phyloP scores from a whole-genome alignment of 2,888 invertebrate genomes.

The Callimorpha dominula region DNA sequence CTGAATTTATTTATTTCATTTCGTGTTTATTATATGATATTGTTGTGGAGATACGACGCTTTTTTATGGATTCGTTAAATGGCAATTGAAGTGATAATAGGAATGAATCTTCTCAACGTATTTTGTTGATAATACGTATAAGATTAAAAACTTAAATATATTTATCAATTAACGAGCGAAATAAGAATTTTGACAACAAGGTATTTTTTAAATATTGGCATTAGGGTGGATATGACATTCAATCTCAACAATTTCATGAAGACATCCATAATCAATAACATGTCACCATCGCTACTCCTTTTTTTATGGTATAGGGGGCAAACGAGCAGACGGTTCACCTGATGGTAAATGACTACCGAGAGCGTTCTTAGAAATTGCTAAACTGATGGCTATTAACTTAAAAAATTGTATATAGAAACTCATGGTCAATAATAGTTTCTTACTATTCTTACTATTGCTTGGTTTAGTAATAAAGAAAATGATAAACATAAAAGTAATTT shows the following conservation, averaged over 20 bases:
- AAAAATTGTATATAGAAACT: no score
- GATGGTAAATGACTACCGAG: no score
- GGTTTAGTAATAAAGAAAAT: no score
- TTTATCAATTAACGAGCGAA: neutral
- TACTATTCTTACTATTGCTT: no score
- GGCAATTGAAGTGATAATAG: conserved; percentile 4
- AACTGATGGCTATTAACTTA: no score
- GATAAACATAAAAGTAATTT: no score
- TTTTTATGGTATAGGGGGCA: no score
- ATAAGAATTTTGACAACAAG: neutral
- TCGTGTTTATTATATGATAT: conserved; percentile 63
- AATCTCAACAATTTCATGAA: neutral
- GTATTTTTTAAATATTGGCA: neutral
- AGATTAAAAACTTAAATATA: neutral
- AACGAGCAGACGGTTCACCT: no score
- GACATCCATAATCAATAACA: no score
- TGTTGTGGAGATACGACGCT: conserved; percentile 42
- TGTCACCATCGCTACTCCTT: no score
- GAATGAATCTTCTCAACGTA: neutral
- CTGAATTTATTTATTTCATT: conserved; percentile 75
- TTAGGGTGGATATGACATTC: neutral
- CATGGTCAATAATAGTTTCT: no score
- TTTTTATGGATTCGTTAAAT: conserved; percentile 24
- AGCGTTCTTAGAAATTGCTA: no score
- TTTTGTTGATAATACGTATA: neutral